Evolutionary conservation across 2,113 vertebrate genomes (phyloP).

Genomic region (Paraplagusia blochii): DNA sequence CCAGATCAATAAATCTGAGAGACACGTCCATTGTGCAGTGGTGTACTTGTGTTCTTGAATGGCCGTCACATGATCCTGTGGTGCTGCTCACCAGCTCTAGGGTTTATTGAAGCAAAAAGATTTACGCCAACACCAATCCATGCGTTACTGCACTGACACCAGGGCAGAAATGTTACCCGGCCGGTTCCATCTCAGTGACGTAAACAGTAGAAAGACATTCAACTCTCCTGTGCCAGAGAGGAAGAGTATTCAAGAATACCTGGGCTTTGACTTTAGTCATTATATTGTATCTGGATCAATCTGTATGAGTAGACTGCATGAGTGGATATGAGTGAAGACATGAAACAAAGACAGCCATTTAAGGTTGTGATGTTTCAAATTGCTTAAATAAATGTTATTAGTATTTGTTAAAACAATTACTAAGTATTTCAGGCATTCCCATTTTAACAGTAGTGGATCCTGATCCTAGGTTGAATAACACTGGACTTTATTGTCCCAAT

Average conservation of each 20-base stretch:
- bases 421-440: no score
- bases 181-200: slow-evolving; percentile 50
- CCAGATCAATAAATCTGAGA: slow-evolving; percentile 1
- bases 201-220: slow-evolving; percentile 26
- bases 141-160: slow-evolving; percentile 44
- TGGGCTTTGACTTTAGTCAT: slow-evolving; percentile 2
- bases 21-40: not conserved
- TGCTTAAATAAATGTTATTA: no score
- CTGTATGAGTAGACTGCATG: no score
- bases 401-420: no score
- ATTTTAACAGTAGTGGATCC: no score
- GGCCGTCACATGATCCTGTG: slow-evolving; percentile 14
- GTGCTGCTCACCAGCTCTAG: slow-evolving; percentile 17
- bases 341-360: no score
- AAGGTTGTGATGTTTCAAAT: no score
- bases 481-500: no score
- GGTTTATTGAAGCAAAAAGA: slow-evolving; percentile 53
- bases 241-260: not conserved
- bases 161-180: slow-evolving; percentile 33
- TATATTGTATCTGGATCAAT: no score
- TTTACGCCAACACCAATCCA: slow-evolving; percentile 55
- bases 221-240: slow-evolving; percentile 16
- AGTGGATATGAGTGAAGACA: no score
- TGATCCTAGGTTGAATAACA: no score
- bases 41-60: not conserved